phyloP scores from a whole-genome alignment of 2,888 invertebrate genomes.

The Acrobasis consociella region DNA sequence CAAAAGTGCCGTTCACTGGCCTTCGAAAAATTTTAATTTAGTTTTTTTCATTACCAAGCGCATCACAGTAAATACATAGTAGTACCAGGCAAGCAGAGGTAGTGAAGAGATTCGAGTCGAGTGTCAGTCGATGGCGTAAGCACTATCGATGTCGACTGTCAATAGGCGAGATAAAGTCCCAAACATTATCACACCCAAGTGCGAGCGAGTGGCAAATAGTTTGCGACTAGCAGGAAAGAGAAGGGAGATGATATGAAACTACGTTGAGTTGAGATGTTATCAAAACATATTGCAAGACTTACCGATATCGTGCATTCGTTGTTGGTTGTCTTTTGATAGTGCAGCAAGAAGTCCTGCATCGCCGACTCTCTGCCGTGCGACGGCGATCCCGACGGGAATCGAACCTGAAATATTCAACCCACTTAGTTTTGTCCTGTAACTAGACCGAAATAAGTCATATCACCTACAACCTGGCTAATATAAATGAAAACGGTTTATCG shows the following conservation, averaged over 20 bases:
- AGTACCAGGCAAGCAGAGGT: slow-evolving; percentile 68
- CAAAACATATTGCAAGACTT: slow-evolving; percentile 45
- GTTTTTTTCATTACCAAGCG: slow-evolving; percentile 70
- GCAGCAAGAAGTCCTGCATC: slow-evolving; percentile 83
- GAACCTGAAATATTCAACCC: slow-evolving; percentile 62
- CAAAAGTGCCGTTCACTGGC: slow-evolving; percentile 27
- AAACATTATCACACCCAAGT: slow-evolving; percentile 22
- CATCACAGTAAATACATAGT: slow-evolving; percentile 77
- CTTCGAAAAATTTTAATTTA: slow-evolving; percentile 54
- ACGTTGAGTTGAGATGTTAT: slow-evolving; percentile 19
- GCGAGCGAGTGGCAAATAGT: slow-evolving; percentile 17
- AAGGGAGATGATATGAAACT: slow-evolving; percentile 8
- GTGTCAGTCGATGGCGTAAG: slow-evolving; percentile 41
- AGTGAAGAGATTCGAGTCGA: slow-evolving; percentile 49
- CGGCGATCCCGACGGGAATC: slow-evolving; percentile 93
- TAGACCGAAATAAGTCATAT: no score
- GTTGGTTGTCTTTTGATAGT: slow-evolving; percentile 80
- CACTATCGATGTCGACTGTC: slow-evolving; percentile 46
- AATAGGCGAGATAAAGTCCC: slow-evolving; percentile 41
- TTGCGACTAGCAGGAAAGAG: slow-evolving; percentile 8
- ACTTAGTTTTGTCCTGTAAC: slow-evolving; percentile 21
- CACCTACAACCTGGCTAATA: no score
- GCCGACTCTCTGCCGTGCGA: slow-evolving; percentile 89
- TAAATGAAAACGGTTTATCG: no score
- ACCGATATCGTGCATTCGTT: slow-evolving; percentile 82